These are phyloP conservation scores for Asarcornis scutulata DNA, from an alignment of 2,113 vertebrate genomes.

Conservation along the genomic window DNA sequence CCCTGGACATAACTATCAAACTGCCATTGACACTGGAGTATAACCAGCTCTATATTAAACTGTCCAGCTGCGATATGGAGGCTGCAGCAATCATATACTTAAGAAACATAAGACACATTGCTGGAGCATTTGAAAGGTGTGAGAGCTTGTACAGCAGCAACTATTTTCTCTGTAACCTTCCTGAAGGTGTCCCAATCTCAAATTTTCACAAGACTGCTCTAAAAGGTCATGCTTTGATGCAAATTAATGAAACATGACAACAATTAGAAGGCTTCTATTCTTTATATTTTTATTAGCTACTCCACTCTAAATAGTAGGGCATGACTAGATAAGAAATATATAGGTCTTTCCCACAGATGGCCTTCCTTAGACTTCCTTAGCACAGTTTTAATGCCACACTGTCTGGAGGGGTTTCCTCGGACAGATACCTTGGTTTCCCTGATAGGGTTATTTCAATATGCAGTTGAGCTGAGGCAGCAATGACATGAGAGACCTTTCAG, in stretches of 20 bases:
- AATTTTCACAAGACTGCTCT: neutral
- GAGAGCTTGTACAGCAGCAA: neutral
- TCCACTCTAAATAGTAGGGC: neutral
- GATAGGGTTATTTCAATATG: neutral
- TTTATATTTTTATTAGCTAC: neutral
- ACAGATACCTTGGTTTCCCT: neutral
- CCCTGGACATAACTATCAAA: neutral
- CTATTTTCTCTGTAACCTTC: neutral
- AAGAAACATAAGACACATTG: neutral
- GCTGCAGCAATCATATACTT: neutral
- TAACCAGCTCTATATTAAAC: conserved; percentile 12
- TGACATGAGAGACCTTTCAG: neutral
- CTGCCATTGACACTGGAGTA: neutral
- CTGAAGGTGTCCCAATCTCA: neutral
- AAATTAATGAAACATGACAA: neutral
- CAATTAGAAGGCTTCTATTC: neutral
- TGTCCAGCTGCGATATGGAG: neutral
- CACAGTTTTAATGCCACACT: neutral
- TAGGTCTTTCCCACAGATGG: neutral
- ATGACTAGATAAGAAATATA: neutral
- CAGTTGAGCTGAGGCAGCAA: neutral
- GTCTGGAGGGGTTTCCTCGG: neutral
- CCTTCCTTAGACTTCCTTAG: neutral
- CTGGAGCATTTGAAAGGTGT: neutral
- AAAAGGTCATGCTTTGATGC: neutral